These are phyloP conservation scores for Leptinotarsa defecta DNA, from an alignment of 1,140 invertebrate genomes.

Conservation along the genomic window DNA sequence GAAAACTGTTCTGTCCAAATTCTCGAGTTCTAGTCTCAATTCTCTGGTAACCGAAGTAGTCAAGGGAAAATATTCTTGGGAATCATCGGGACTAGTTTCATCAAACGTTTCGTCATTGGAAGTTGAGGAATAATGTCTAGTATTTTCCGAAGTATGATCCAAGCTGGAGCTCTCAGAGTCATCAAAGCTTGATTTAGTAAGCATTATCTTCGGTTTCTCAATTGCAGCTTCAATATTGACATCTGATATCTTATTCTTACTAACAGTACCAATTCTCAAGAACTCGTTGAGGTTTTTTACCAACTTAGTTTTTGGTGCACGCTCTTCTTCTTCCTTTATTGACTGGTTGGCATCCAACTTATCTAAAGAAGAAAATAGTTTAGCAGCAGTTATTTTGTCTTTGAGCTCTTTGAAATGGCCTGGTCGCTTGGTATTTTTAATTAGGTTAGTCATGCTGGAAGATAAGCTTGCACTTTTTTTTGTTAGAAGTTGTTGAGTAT, in stretches of 20 bases:
- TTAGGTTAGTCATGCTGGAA: conserved; percentile 54
- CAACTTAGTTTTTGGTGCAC: conserved; percentile 61
- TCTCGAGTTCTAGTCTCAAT: conserved; percentile 77
- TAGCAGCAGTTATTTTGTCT: conserved; percentile 58
- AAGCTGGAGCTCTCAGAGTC: conserved; percentile 59
- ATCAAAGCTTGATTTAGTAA: conserved; percentile 58
- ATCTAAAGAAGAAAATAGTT: conserved; percentile 62
- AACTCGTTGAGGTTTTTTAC: conserved; percentile 86
- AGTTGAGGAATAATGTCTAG: conserved; percentile 47
- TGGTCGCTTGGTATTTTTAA: conserved; percentile 51
- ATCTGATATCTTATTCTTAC: conserved; percentile 61
- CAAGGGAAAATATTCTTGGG: conserved; percentile 82
- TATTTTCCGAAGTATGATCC: background rate
- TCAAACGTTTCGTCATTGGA: conserved; percentile 56
- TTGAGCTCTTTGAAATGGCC: conserved; percentile 62
- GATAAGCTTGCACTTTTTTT: conserved; percentile 47
- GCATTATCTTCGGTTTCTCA: conserved; percentile 56
- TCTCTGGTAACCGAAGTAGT: conserved; percentile 83
- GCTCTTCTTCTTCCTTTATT: conserved; percentile 51
- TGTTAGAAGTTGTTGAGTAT: conserved; percentile 45
- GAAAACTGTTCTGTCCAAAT: conserved; percentile 78
- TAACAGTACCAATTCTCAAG: conserved; percentile 72
- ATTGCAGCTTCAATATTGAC: conserved; percentile 38
- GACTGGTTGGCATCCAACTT: conserved; percentile 54
- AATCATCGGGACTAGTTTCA: conserved; percentile 75